Evolutionary conservation across 2,113 vertebrate species (phyloP).

Genomic region (Lagopus leucura): DNA sequence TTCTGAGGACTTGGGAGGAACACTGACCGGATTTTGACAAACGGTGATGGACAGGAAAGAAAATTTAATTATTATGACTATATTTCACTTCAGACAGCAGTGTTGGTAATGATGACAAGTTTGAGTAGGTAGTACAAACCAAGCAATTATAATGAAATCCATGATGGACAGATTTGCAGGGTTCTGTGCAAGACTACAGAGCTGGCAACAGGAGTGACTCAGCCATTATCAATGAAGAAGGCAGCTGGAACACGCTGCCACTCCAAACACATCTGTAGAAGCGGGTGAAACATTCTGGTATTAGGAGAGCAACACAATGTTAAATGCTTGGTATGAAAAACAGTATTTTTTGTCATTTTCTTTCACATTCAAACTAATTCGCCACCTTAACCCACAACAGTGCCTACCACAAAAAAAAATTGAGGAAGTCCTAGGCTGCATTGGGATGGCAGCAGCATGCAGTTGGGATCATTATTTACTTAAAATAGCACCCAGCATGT

Average conservation of each 20-base stretch:
- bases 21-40: background rate
- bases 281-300: background rate
- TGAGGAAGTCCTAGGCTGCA: background rate
- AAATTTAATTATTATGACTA: background rate
- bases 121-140: background rate
- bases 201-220: background rate
- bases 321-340: background rate
- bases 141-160: background rate
- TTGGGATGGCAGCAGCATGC: background rate
- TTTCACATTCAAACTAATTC: background rate
- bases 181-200: background rate
- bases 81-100: background rate
- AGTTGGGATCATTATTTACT: background rate
- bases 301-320: background rate
- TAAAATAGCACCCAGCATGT: background rate
- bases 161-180: background rate
- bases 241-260: fast-evolving
- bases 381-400: background rate
- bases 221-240: background rate
- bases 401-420: background rate
- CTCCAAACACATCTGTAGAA: background rate
- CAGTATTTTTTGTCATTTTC: background rate
- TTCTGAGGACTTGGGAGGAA: too few species aligned
- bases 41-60: too few species aligned
- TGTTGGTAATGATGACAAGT: background rate